Evolutionary conservation across 1,140 invertebrate species (phyloP).

Genomic region (Agraylea sexmaculata): DNA sequence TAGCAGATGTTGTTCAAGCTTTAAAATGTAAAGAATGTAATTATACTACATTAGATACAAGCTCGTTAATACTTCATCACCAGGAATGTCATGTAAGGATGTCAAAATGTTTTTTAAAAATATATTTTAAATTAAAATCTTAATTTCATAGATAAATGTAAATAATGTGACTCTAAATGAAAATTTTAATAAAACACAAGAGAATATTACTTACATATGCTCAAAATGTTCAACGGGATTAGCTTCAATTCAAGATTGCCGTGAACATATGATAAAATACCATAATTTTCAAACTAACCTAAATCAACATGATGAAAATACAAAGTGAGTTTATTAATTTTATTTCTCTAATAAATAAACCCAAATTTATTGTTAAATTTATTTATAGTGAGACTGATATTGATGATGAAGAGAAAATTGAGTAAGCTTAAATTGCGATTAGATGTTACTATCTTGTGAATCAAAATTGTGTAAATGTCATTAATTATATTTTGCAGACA

Average conservation of each 20-base stretch:
- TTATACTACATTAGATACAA: conserved; percentile 5
- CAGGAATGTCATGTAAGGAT: conserved; percentile 5
- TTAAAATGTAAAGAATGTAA: conserved; percentile 14
- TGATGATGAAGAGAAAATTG: too few species aligned
- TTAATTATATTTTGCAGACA: too few species aligned
- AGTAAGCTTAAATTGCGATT: too few species aligned
- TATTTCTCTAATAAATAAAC: too few species aligned
- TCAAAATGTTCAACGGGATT: conserved; percentile 6
- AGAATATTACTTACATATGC: conserved; percentile 11
- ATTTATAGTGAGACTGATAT: too few species aligned
- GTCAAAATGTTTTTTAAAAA: background rate
- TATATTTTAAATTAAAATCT: conserved; percentile 4
- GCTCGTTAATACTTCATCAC: conserved; percentile 5
- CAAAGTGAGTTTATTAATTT: too few species aligned
- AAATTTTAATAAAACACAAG: conserved; percentile 1
- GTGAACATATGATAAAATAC: conserved; percentile 14
- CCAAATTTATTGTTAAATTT: too few species aligned
- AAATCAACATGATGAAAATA: too few species aligned
- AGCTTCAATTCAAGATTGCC: conserved; percentile 8
- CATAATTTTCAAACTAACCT: too few species aligned
- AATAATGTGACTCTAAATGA: conserved; percentile 1
- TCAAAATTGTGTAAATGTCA: too few species aligned
- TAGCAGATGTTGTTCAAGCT: conserved; percentile 9
- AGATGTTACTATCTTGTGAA: too few species aligned
- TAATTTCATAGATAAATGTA: background rate